Percentiles rank a stretch among this genome's conserved stretches.
Evolutionary conservation across 2,113 vertebrate species (phyloP).

Genomic region (Hemiscyllium ocellatum): DNA sequence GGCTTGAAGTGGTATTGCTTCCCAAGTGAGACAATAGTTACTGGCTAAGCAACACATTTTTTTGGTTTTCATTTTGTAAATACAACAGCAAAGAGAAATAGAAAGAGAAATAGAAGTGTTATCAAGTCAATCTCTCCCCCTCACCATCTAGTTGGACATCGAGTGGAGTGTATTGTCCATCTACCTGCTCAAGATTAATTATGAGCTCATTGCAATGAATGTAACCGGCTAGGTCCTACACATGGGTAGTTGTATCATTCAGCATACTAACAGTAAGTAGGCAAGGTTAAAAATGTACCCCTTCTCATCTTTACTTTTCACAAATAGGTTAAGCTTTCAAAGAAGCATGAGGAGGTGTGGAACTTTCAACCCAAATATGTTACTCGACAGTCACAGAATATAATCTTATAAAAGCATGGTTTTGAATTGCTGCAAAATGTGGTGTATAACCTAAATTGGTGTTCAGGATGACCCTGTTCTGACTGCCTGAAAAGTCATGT

Average conservation of each 20-base stretch:
- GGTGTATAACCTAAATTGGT: no score
- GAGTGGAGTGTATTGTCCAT: neutral
- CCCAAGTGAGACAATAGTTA: neutral
- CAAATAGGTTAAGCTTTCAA: neutral
- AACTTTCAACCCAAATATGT: neutral
- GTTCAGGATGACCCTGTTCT: no score
- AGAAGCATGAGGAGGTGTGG: neutral
- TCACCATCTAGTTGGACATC: neutral
- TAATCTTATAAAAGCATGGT: neutral
- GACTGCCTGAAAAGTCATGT: no score
- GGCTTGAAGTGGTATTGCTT: neutral
- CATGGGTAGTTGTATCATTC: neutral
- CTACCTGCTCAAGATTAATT: neutral
- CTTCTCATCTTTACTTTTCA: neutral
- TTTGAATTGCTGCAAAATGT: neutral
- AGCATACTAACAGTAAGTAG: neutral
- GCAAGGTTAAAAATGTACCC: neutral
- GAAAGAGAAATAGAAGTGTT: neutral
- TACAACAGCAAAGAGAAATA: neutral
- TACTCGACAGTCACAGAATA: neutral
- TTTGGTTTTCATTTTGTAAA: neutral
- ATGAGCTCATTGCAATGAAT: neutral
- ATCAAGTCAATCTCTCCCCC: neutral
- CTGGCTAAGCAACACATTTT: neutral
- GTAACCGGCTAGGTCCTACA: neutral